Evolutionary conservation across 1,140 invertebrate species (phyloP), one percentile per base, ranked within the genome.

Genomic region (Chymomyza costata): DNA sequence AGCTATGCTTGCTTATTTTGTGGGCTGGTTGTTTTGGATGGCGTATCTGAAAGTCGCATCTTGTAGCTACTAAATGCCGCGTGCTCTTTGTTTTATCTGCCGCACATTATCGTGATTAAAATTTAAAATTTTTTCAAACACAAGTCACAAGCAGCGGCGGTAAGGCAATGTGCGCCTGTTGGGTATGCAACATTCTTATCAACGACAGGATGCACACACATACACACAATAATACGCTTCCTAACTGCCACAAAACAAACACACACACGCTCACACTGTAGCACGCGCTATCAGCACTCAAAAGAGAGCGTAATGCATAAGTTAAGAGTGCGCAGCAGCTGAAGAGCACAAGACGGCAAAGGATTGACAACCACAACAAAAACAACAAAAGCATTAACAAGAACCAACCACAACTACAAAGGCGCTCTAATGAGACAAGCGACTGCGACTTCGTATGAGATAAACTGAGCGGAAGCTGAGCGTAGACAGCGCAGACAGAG

Each of bases 181-280:
- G n/a, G n/a, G n/a, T n/a, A n/a, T 69, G 70, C 67, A 73, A 58
- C 60, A 34, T 63, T 57, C 55, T 78, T 78, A 78, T 78, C 71
- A 78, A 67, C 46, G 49, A 46, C 56, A 55, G 45, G 30, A 52
- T 55, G 48, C 60, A 35, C 11, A 35, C 31, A 31, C 48, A 25
- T n/a, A 5, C 37, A 17, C 31, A 10, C 15, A n/a, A n/a, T n/a
- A n/a, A n/a, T n/a, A 10, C 32, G 13, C 19, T 5, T 10, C 15
- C 3, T 15, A 16, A 25, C 32, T 2, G n/a, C 31, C 49, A 6
- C 44, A 21, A 8, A 3, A 8, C 41, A 13, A n/a, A n/a, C 31
- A 18, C 15, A 39, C n/a, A 5, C 14, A 16, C 48, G n/a, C 14
- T 14, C 32, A 45, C 32, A 28, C 35, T 50, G 45, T 30, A 43